Conservation (phyloP, 2,888 invertebrate species). For the Brachypterus glaber region DNA sequence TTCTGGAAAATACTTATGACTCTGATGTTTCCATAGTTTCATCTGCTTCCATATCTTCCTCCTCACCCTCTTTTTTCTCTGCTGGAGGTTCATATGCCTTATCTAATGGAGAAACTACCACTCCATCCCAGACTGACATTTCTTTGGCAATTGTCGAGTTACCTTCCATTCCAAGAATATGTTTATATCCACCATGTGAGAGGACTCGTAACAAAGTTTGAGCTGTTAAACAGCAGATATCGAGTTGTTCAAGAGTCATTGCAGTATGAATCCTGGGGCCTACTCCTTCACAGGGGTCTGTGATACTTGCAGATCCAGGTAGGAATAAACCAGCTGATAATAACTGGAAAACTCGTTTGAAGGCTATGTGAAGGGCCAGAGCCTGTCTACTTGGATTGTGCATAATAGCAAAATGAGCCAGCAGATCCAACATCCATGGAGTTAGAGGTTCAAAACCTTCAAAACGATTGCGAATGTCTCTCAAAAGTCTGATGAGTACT, state of each 20-base stretch:
- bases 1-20: too few species aligned
- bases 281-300: constrained; percentile 89
- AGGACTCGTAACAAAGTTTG: constrained; percentile 87
- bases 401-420: constrained; percentile 94
- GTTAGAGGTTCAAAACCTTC: constrained; percentile 83
- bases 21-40: constrained; percentile 46
- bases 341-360: constrained; percentile 80
- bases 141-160: constrained; percentile 55
- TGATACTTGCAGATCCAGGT: constrained; percentile 85
- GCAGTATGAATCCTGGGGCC: constrained; percentile 84
- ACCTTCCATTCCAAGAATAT: constrained; percentile 65
- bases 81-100: constrained; percentile 80
- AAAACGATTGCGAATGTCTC: constrained; percentile 84
- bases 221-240: constrained; percentile 85
- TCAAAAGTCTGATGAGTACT: constrained; percentile 80
- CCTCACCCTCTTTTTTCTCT: constrained; percentile 65
- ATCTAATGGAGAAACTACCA: constrained; percentile 91
- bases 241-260: constrained; percentile 85
- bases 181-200: constrained; percentile 87
- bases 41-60: constrained; percentile 57
- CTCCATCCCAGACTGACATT: constrained; percentile 95
- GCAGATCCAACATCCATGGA: constrained; percentile 93
- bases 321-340: constrained; percentile 90
- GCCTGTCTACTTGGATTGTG: constrained; percentile 91
- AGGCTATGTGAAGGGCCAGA: constrained; percentile 84